Percentiles rank a stretch among this genome's conserved stretches.
Conservation (phyloP, 1,140 invertebrate species). For the Tachypleus tridentatus region DNA sequence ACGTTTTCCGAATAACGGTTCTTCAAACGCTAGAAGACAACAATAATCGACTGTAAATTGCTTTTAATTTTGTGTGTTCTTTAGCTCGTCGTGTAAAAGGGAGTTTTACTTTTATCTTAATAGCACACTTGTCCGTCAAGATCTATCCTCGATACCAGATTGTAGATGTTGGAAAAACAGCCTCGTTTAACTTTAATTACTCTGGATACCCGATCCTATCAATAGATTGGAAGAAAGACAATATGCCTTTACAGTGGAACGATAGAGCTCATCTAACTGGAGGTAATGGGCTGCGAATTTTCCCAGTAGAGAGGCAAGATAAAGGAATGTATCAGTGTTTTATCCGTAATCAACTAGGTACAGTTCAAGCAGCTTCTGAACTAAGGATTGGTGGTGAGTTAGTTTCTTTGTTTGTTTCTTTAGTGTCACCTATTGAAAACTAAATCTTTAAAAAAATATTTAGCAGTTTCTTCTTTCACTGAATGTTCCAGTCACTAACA, state of each 20-base stretch:
- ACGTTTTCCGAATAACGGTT: too few species aligned
- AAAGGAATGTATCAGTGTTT: constrained; percentile 39
- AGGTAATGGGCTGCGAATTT: constrained; percentile 28
- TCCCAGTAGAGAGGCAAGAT: constrained; percentile 52
- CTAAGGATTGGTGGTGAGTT: constrained; percentile 35
- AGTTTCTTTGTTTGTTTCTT: too few species aligned
- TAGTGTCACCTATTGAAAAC: too few species aligned
- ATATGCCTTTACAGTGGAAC: constrained; percentile 14
- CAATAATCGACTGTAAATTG: too few species aligned
- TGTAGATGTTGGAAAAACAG: constrained; percentile 35
- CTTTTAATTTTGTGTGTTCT: too few species aligned
- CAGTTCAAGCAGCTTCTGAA: constrained; percentile 32
- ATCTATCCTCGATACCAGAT: constrained; percentile 33
- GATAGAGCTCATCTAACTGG: constrained; percentile 9
- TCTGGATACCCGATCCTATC: constrained; percentile 32
- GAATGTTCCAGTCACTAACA: too few species aligned
- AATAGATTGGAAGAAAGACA: constrained; percentile 23
- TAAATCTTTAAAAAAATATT: too few species aligned
- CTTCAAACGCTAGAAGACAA: too few species aligned
- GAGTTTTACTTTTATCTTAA: too few species aligned
- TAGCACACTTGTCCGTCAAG: constrained; percentile 32
- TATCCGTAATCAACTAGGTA: constrained; percentile 29
- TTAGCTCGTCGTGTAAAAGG: too few species aligned
- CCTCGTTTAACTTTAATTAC: constrained; percentile 35
- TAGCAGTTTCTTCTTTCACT: too few species aligned